Evolutionary conservation across 2,888 invertebrate species (phyloP).

Genomic region (Cataglyphis rosenhaueri): DNA sequence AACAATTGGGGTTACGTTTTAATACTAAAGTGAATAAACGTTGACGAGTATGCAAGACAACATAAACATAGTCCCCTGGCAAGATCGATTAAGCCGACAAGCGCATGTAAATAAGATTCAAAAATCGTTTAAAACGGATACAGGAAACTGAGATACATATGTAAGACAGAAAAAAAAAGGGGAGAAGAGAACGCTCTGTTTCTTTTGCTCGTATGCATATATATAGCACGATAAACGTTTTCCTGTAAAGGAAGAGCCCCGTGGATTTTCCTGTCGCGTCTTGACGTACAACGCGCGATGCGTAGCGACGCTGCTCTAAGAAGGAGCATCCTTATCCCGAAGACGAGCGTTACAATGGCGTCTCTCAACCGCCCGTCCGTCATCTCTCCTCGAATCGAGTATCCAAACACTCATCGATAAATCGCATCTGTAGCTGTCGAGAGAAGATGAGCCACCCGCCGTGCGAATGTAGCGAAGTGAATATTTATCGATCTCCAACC

Average conservation of each 20-base stretch:
- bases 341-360: constrained; percentile 29
- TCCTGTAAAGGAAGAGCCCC: constrained; percentile 69
- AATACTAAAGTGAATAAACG: constrained; percentile 39
- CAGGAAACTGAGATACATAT: constrained; percentile 14
- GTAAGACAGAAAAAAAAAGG: constrained; percentile 22
- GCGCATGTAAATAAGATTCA: constrained; percentile 49
- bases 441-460: not conserved
- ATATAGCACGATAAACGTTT: constrained; percentile 74
- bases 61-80: constrained; percentile 17
- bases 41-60: constrained; percentile 22
- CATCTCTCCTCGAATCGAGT: constrained; percentile 38
- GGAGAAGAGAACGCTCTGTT: constrained; percentile 29
- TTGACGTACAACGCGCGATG: constrained; percentile 31
- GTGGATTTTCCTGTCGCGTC: constrained; percentile 74
- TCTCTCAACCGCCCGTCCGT: constrained; percentile 38
- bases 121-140: constrained; percentile 41
- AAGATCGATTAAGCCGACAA: constrained; percentile 58
- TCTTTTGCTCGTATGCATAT: constrained; percentile 58
- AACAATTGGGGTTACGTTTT: constrained; percentile 34
- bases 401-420: constrained; percentile 44
- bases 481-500: constrained; percentile 38
- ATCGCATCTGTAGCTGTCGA: constrained; percentile 28
- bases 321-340: constrained; percentile 41
- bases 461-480: constrained; percentile 4
- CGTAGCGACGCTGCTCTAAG: not conserved